These are phyloP conservation scores for Dendrolimus kikuchii DNA, from an alignment of 1,140 invertebrate species.

Conservation along the genomic window DNA sequence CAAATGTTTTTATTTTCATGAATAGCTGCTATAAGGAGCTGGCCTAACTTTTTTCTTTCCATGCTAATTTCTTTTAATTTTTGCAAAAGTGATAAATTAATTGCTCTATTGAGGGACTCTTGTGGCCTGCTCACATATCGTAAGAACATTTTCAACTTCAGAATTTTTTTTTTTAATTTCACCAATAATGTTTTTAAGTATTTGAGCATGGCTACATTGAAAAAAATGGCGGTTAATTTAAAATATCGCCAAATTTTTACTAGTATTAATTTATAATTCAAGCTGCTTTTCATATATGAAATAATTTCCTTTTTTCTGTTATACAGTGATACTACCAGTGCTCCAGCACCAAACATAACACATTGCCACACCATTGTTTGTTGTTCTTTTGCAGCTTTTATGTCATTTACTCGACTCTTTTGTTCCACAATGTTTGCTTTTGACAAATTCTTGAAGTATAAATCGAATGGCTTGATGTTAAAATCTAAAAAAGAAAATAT, in stretches of 20 bases:
- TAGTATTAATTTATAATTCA: conserved; percentile 3
- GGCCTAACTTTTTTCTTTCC: conserved; percentile 40
- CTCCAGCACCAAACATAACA: conserved; percentile 35
- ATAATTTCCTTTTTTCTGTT: conserved; percentile 35
- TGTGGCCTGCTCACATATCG: not conserved
- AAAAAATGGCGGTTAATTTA: conserved; percentile 12
- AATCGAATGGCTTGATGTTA: conserved; percentile 1
- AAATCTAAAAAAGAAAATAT: not conserved
- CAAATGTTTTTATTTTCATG: conserved; percentile 51
- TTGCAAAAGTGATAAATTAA: conserved; percentile 34
- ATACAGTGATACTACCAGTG: conserved; percentile 29
- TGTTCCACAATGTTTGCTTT: conserved; percentile 3
- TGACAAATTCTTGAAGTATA: conserved; percentile 7
- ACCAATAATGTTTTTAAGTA: conserved; percentile 12
- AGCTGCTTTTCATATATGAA: conserved; percentile 14
- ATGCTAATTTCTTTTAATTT: conserved; percentile 42
- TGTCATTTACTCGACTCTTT: not conserved
- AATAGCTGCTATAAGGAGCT: conserved; percentile 34
- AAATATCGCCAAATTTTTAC: conserved; percentile 8
- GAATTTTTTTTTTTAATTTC: not conserved
- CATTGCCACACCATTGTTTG: conserved; percentile 25
- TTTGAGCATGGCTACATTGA: conserved; percentile 13
- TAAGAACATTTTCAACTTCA: not conserved
- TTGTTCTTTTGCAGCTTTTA: conserved; percentile 7
- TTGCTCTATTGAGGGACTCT: conserved; percentile 14